phyloP scores from a whole-genome alignment of 2,797 vertebrate species.

The Cyclura pinguis region DNA sequence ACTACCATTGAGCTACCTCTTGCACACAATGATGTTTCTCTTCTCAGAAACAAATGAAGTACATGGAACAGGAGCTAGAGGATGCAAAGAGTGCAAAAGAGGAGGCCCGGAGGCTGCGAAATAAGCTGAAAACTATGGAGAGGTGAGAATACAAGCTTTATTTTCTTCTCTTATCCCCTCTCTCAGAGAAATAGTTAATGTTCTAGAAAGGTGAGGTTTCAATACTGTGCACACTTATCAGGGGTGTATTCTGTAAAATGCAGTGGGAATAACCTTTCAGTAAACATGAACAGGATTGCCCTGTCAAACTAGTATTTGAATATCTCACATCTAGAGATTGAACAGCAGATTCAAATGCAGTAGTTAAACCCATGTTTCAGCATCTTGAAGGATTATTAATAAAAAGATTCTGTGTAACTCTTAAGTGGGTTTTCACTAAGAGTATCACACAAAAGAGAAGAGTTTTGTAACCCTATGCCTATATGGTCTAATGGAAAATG shows the following conservation, averaged over 20 bases:
- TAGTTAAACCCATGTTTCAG: background rate
- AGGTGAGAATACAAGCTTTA: slow-evolving; percentile 78
- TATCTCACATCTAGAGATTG: background rate
- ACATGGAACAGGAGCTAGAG: slow-evolving; percentile 89
- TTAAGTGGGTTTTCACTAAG: background rate
- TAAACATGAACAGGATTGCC: background rate
- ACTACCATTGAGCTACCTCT: slow-evolving; percentile 38
- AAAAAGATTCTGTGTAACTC: background rate
- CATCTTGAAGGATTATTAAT: background rate
- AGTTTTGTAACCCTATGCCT: background rate
- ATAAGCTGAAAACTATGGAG: slow-evolving; percentile 90
- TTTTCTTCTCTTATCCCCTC: background rate
- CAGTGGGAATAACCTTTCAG: background rate
- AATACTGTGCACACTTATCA: background rate
- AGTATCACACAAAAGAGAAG: background rate
- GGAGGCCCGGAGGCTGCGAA: slow-evolving; percentile 85
- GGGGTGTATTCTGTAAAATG: background rate
- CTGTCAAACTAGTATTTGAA: background rate
- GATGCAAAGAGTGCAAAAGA: slow-evolving; percentile 88
- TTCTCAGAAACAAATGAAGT: slow-evolving; percentile 94
- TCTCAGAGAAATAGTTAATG: background rate
- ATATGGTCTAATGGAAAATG: background rate
- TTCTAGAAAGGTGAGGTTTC: background rate
- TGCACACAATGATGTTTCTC: slow-evolving; percentile 37
- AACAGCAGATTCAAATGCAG: background rate